Base-by-base conservation (phyloP, 23 tunicate genomes). In the Halocynthia roretzi region DNA sequence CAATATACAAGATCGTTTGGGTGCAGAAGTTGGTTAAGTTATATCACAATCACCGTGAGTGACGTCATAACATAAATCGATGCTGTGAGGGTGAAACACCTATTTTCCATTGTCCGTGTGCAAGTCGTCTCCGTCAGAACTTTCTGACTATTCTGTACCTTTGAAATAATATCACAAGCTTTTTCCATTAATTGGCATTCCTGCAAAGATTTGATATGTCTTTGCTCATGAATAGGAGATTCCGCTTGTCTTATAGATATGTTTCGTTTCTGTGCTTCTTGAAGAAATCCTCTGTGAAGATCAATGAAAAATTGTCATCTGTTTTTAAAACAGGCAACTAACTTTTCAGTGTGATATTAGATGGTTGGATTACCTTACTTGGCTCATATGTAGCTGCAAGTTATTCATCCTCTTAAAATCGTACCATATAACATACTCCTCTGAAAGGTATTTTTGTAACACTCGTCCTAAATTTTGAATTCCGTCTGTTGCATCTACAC, bases 81-180 rank as follows among this genome's bases (percentile, higher is more conserved):
- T 31, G 44, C 44, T 31, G 44, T 31, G 44, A 31, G 44, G 44
- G 44, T 31, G 44, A 31, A 31, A 31, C 2, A 31, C 44, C 44
- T 31, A 31, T 31, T 31, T 31, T 31, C 44, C 1, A 31, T 31
- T 31, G 44, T 31, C 2, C 44, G 44, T 31, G 44, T 31, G 44
- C 44, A 31, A 31, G 44, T 31, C 44, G 44, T 31, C 44, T 31
- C 44, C 44, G 2, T 31, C 2, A 1, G 44, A 31, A 31, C 44
- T 31, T 31, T 0, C 44, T 31, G 44, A 31, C 44, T 31, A 31
- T 31, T 31, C 44, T 31, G 44, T 70, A 89, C 97, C 77, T 91
- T 71, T 21, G 83, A 70, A 50, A 89, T 81, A n/a, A 91, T 81
- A 17, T 70, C 51, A 65, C 75, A 80, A 18, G 97, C 90, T 85